These are phyloP conservation scores for Gastrophryne carolinensis DNA, from an alignment of 2,797 vertebrate genomes.

Conservation along the genomic window DNA sequence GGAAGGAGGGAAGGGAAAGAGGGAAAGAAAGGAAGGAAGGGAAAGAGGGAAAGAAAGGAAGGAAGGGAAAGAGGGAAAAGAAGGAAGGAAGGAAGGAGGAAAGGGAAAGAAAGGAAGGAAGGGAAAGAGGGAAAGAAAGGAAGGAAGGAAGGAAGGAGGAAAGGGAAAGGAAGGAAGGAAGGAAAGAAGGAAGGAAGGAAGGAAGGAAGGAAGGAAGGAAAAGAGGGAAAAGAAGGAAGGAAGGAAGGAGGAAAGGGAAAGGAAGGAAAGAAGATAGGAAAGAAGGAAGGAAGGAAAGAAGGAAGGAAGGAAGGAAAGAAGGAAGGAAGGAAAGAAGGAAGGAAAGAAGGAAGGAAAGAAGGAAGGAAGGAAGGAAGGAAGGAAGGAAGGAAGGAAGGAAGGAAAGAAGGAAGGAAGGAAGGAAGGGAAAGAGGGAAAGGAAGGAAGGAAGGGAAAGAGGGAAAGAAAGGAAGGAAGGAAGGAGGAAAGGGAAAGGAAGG, in stretches of 20 bases:
- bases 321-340: not conserved
- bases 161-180: not conserved
- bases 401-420: not conserved
- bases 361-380: not conserved
- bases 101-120: not conserved
- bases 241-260: too few relatives aligned
- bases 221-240: not conserved
- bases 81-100: not conserved
- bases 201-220: not conserved
- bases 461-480: not conserved
- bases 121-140: not conserved
- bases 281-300: not conserved
- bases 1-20: not conserved
- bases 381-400: not conserved
- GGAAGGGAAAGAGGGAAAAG: not conserved
- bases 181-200: not conserved
- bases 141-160: not conserved
- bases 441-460: not conserved
- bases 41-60: not conserved
- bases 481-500: too few relatives aligned
- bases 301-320: too few relatives aligned
- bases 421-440: not conserved
- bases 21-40: not conserved
- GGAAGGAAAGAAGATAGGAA: not conserved
- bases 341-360: not conserved